A percentile compares a stretch with the other conserved stretches of the same genome.
These are phyloP conservation scores for Acronicta alni DNA, from an alignment of 2,888 invertebrate genomes.

Conservation along the genomic window DNA sequence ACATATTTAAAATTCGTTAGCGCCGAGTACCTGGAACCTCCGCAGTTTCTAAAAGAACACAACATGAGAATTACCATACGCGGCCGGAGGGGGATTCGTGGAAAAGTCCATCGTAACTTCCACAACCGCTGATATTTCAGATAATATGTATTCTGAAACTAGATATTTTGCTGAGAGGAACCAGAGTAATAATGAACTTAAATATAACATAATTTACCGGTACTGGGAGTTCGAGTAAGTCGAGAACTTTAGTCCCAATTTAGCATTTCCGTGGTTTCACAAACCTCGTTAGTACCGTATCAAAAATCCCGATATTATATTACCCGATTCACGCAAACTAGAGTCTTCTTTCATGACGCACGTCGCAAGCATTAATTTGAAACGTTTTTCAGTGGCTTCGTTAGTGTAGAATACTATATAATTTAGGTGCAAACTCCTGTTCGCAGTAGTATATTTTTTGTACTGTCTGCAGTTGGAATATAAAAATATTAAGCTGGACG, in stretches of 20 bases:
- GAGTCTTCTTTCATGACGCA: conserved; percentile 34
- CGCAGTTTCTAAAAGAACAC: conserved; percentile 21
- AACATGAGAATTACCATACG: conserved; percentile 40
- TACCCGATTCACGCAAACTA: conserved; percentile 36
- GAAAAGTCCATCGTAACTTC: conserved; percentile 33
- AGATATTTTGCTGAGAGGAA: conserved; percentile 45
- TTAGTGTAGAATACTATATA: conserved; percentile 38
- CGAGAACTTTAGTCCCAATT: conserved; percentile 59
- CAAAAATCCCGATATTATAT: conserved; percentile 56
- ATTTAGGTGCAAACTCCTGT: conserved; percentile 35
- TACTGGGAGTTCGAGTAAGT: conserved; percentile 51
- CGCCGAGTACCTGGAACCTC: conserved; percentile 3
- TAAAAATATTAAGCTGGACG: conserved; percentile 20
- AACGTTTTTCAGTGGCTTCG: conserved; percentile 50
- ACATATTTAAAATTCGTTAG: no score
- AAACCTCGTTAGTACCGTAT: conserved; percentile 57
- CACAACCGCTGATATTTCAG: no score
- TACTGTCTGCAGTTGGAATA: conserved; percentile 11
- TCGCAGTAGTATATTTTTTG: conserved; percentile 17
- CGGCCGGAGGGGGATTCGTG: conserved; percentile 10
- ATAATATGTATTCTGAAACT: conserved; percentile 42
- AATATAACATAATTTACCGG: conserved; percentile 52
- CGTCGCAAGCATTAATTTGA: conserved; percentile 27
- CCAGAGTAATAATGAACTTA: conserved; percentile 45
- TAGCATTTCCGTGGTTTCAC: conserved; percentile 59